These are phyloP conservation scores for Tachycineta bicolor DNA, from an alignment of 2,113 vertebrate genomes.

Conservation along the genomic window DNA sequence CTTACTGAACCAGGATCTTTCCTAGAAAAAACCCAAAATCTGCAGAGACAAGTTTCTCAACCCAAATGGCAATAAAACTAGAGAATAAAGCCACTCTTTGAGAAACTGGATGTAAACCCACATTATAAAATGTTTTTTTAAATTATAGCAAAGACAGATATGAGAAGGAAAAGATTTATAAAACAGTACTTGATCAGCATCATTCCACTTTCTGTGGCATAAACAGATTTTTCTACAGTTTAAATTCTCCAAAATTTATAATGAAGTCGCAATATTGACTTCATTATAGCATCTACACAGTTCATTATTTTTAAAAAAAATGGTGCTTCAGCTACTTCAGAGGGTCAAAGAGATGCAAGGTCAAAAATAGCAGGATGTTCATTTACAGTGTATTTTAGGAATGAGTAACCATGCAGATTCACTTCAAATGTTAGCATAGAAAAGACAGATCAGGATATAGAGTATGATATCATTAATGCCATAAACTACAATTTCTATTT, in stretches of 20 bases:
- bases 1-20: not conserved
- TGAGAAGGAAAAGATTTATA: not conserved
- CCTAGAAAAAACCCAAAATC: not conserved
- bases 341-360: not conserved
- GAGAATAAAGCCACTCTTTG: not conserved
- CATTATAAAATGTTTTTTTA: not conserved
- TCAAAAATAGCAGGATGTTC: not conserved
- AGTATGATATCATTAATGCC: not conserved
- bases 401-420: not conserved
- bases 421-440: not conserved
- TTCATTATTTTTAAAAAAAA: not conserved
- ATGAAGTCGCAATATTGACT: not conserved
- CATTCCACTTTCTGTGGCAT: not conserved
- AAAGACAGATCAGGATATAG: not conserved
- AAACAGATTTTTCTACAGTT: not conserved
- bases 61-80: not conserved
- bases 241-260: not conserved
- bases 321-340: not conserved
- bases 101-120: not conserved
- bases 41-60: not conserved
- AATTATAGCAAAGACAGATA: not conserved
- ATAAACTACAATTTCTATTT: not conserved
- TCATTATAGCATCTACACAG: not conserved
- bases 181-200: not conserved
- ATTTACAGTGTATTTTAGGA: not conserved